Base-by-base conservation (phyloP, 1,140 invertebrate genomes). In the Drosophila grimshawi region DNA sequence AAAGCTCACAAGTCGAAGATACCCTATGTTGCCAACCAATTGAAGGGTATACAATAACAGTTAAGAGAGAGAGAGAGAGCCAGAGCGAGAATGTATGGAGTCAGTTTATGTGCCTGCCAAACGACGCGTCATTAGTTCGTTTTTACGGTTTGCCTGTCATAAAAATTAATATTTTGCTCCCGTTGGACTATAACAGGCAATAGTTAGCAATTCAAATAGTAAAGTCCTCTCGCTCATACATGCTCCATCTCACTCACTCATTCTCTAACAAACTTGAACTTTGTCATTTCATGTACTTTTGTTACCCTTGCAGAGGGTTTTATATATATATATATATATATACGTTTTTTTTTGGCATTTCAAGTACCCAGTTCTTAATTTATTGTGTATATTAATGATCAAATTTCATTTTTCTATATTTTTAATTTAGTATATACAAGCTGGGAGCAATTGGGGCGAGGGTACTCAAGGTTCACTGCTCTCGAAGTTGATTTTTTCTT, bases 71-170 rank as follows among this genome's bases (percentile, higher is more conserved):
- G 37, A 8, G 45, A 10, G 5, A 43, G 19, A 48, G 37, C 35
- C 30, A 11, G 8, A 49, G 7, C 39, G 10, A 63, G 30, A 43
- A 6, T 10, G 29, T 32, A 3, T 41, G 29, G 5, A 55, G 45
- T 27, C 45, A 71, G 71, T 81, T 80, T 61, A 81, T 80, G 66
- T 48, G 46, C 39, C 41, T 70, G 78, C 45, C 59, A 41, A 62
- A 66, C 56, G 37, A 62, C 62, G 56, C 66, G 49, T 66, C 56
- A 69, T 86, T 86, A 81, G 81, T 86, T 85, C 59, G 69, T 68
- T 75, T 85, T 81, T 86, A 85, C 65, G 81, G 67, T 66, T 81
- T 49, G 76, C 37, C 63, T 55, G 64, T 56, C 70, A 61, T 73
- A 61, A 73, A 73, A 73, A 73, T 73, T 67, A 67, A 73, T 73